Evolutionary conservation across 2,888 invertebrate genomes (phyloP).

Genomic region (Gandaritis pyraliata): DNA sequence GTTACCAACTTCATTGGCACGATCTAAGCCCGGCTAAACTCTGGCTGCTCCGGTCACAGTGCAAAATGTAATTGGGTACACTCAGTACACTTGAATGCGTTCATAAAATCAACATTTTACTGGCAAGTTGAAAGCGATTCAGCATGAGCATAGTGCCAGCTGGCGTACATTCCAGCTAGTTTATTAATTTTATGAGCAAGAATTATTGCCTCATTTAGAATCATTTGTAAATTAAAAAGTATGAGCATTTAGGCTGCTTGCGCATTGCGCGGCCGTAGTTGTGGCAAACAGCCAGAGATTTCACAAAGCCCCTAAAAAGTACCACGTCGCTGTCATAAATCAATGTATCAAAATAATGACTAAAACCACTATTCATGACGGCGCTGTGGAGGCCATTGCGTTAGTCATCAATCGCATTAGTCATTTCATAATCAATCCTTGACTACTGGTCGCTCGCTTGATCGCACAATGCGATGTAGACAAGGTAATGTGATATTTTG

Average conservation of each 20-base stretch:
- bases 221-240: slow-evolving; percentile 11
- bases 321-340: too few species aligned
- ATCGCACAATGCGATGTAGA: too few species aligned
- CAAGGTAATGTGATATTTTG: too few species aligned
- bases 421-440: too few species aligned
- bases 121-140: slow-evolving; percentile 17
- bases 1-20: slow-evolving; percentile 5
- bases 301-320: too few species aligned
- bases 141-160: slow-evolving; percentile 19
- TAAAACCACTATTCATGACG: too few species aligned
- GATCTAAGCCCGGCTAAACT: neutral
- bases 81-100: slow-evolving; percentile 10
- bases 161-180: slow-evolving; percentile 11
- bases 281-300: too few species aligned
- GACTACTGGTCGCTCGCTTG: too few species aligned
- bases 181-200: slow-evolving; percentile 21
- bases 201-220: slow-evolving; percentile 12
- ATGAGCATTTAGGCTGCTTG: neutral
- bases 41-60: neutral
- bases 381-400: too few species aligned
- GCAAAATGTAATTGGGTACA: slow-evolving; percentile 15
- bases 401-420: neutral
- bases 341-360: too few species aligned
- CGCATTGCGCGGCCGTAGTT: too few species aligned
- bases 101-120: slow-evolving; percentile 23